These are phyloP conservation scores for Poicephalus meyeri DNA, from an alignment of 2,113 vertebrate genomes.

Conservation along the genomic window DNA sequence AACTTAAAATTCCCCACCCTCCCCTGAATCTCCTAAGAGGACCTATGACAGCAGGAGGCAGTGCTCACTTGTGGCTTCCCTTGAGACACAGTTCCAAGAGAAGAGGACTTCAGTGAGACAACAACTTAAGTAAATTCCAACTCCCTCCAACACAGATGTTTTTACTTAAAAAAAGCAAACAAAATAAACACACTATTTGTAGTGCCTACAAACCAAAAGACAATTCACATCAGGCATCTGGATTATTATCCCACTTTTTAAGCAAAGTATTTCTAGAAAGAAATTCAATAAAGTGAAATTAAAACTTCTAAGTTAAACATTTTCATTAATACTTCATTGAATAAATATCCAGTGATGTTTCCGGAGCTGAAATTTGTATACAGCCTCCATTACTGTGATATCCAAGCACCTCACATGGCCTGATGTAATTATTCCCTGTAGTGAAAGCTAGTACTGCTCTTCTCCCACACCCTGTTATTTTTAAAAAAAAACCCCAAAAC, in stretches of 20 bases:
- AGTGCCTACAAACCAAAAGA: neutral
- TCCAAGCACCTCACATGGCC: neutral
- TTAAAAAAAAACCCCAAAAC: neutral
- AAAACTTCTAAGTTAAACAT: neutral
- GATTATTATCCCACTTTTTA: neutral
- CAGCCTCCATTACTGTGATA: neutral
- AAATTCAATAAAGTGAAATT: neutral
- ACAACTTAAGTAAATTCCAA: neutral
- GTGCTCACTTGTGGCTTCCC: neutral
- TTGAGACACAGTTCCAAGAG: neutral
- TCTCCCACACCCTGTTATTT: neutral
- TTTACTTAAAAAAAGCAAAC: neutral
- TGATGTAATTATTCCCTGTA: neutral
- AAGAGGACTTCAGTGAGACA: neutral
- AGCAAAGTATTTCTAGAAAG: neutral
- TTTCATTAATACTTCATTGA: neutral
- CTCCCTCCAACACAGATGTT: neutral
- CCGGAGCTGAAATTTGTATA: neutral
- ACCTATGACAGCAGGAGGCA: neutral
- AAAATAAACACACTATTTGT: neutral
- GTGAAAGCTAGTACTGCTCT: neutral
- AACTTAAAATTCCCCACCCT: neutral
- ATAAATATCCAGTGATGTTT: neutral
- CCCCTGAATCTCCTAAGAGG: neutral
- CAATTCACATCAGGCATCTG: neutral